These are phyloP conservation scores for Coreoperca whiteheadi DNA, from an alignment of 2,113 vertebrate species.

Conservation along the genomic window DNA sequence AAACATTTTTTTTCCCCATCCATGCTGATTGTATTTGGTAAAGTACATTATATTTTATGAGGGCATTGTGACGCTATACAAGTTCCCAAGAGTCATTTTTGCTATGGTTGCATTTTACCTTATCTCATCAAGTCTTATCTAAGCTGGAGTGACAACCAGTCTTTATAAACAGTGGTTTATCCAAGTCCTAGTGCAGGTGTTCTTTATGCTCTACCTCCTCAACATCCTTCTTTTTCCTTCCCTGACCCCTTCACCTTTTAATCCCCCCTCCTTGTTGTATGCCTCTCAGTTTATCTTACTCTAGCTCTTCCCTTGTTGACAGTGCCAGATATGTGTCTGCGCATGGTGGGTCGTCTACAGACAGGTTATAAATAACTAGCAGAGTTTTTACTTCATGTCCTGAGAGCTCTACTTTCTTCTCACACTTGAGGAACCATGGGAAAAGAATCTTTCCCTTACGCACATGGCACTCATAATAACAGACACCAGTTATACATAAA, in stretches of 20 bases:
- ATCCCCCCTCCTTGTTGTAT: conserved; percentile 46
- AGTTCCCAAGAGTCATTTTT: conserved; percentile 30
- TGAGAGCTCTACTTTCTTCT: conserved; percentile 81
- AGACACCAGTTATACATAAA: conserved; percentile 67
- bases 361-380: conserved; percentile 82
- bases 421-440: conserved; percentile 83
- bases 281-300: conserved; percentile 61
- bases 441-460: conserved; percentile 83
- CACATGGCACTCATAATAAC: conserved; percentile 74
- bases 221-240: conserved; percentile 40
- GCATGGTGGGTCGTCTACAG: conserved; percentile 73
- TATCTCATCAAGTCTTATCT: conserved; percentile 47
- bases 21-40: conserved; percentile 29
- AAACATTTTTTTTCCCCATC: neutral
- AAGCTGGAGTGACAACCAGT: neutral
- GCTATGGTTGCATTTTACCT: conserved; percentile 26
- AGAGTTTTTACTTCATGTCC: conserved; percentile 71
- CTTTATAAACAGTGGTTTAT: conserved; percentile 33
- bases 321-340: conserved; percentile 77
- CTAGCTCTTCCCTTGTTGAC: conserved; percentile 64
- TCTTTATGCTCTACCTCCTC: conserved; percentile 26
- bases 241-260: conserved; percentile 50
- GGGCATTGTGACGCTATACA: conserved; percentile 21
- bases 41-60: conserved; percentile 52
- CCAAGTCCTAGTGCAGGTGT: neutral